Evolutionary conservation across 1,140 invertebrate species (phyloP).

Genomic region (Pogonognathellus flavescens): DNA sequence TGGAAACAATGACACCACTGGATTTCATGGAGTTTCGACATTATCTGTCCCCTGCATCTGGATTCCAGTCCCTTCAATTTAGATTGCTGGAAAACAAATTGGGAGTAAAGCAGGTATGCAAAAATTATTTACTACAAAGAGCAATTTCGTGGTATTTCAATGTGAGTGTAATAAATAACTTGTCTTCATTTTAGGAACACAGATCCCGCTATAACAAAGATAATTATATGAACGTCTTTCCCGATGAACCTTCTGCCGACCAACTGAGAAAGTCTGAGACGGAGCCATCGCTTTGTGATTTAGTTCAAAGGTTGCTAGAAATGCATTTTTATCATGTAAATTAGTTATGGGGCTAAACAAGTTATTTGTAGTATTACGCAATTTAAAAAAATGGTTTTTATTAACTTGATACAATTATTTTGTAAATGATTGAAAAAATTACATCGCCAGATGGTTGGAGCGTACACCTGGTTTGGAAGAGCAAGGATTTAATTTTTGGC

Average conservation of each 20-base stretch:
- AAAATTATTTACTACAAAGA: not conserved
- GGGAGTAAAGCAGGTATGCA: conserved; percentile 82
- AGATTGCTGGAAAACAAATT: conserved; percentile 96
- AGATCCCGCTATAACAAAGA: conserved; percentile 94
- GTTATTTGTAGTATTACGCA: not conserved
- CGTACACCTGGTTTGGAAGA: conserved; percentile 90
- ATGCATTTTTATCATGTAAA: not conserved
- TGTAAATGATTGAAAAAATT: not conserved
- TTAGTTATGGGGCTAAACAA: not conserved
- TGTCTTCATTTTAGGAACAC: conserved; percentile 75
- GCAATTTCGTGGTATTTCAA: not conserved
- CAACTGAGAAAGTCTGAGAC: conserved; percentile 83
- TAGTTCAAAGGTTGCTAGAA: conserved; percentile 79
- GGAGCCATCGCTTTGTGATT: conserved; percentile 84
- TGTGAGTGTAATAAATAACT: too few species aligned
- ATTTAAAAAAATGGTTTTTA: too few species aligned
- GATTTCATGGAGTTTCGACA: conserved; percentile 97
- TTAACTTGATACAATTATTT: too few species aligned
- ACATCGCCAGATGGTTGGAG: conserved; percentile 82
- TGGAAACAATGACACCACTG: conserved; percentile 97
- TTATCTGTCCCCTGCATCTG: conserved; percentile 93
- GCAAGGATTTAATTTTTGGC: conserved; percentile 93
- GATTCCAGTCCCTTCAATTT: conserved; percentile 98
- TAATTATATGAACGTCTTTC: conserved; percentile 88
- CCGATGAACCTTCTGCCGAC: conserved; percentile 79